phyloP scores from a whole-genome alignment of 92 coral and sea anemone genomes.

The Palythoa caribaeorum region DNA sequence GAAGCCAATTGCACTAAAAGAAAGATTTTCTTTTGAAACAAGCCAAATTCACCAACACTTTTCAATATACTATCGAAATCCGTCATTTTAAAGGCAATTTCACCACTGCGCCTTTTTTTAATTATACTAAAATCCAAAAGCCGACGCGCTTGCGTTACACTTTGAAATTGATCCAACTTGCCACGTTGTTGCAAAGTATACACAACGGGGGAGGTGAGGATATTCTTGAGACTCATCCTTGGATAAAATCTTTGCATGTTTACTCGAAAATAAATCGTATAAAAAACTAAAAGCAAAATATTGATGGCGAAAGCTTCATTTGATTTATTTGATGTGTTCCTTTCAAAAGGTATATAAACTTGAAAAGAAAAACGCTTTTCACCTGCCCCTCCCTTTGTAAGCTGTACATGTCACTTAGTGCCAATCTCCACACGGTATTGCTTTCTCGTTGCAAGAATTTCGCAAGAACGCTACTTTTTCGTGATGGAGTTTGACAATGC shows the following conservation, averaged over 20 bases:
- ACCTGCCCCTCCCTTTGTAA: not conserved
- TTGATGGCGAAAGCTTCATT: not conserved
- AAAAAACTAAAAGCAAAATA: not conserved
- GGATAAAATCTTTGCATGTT: not conserved
- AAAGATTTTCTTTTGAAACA: conserved; percentile 59
- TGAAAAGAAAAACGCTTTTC: not conserved
- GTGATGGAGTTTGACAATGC: conserved; percentile 84
- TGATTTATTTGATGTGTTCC: not conserved
- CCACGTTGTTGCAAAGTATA: not conserved
- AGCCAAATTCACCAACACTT: conserved; percentile 77
- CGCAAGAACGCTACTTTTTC: not conserved
- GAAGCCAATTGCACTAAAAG: conserved; percentile 49
- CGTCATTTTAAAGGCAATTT: conserved; percentile 34
- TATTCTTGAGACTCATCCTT: not conserved
- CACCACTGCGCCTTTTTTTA: not conserved
- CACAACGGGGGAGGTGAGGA: not conserved
- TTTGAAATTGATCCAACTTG: not conserved
- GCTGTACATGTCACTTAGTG: not conserved
- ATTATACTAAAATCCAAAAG: too few relatives aligned
- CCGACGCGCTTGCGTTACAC: not conserved
- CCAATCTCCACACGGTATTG: not conserved
- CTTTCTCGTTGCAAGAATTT: not conserved
- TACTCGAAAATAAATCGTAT: not conserved
- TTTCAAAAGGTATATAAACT: not conserved
- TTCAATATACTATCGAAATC: conserved; percentile 66